Percentiles rank a stretch among this genome's conserved stretches.
phyloP scores from a whole-genome alignment of 2,113 vertebrate species.

The Protobothrops flavoviridis region DNA sequence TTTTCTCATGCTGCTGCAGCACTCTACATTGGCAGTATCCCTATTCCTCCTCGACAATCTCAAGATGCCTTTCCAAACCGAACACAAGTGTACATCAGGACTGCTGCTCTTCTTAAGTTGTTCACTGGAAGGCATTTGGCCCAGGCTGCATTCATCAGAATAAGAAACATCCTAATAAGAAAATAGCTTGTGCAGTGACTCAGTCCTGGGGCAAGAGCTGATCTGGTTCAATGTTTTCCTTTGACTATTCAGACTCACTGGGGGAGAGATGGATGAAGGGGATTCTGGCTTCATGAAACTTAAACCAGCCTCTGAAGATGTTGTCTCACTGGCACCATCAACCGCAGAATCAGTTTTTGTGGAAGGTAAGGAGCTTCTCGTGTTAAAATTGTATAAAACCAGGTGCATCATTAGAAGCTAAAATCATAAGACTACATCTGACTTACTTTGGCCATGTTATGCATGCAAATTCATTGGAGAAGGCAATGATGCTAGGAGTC shows the following conservation, averaged over 20 bases:
- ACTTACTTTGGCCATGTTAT: background rate
- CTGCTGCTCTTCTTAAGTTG: background rate
- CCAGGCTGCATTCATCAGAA: background rate
- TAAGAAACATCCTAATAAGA: background rate
- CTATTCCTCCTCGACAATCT: background rate
- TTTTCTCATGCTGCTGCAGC: background rate
- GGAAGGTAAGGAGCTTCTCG: constrained; percentile 78
- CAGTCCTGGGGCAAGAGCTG: background rate
- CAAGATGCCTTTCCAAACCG: too few relatives aligned
- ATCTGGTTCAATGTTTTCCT: background rate
- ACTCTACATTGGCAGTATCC: background rate
- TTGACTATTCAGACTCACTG: constrained; percentile 70
- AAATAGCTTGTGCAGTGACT: background rate
- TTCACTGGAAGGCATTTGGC: background rate
- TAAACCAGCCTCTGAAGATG: constrained; percentile 81
- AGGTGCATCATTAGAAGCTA: background rate
- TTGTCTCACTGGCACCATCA: constrained; percentile 78
- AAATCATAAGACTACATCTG: background rate
- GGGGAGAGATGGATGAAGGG: constrained; percentile 93
- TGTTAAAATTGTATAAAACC: background rate
- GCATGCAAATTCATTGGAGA: background rate
- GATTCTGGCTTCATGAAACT: constrained; percentile 75
- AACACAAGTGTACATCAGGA: background rate
- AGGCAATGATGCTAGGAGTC: background rate
- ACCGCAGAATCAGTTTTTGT: constrained; percentile 81